phyloP scores from a whole-genome alignment of 2,113 vertebrate genomes.

The Felis catus region DNA sequence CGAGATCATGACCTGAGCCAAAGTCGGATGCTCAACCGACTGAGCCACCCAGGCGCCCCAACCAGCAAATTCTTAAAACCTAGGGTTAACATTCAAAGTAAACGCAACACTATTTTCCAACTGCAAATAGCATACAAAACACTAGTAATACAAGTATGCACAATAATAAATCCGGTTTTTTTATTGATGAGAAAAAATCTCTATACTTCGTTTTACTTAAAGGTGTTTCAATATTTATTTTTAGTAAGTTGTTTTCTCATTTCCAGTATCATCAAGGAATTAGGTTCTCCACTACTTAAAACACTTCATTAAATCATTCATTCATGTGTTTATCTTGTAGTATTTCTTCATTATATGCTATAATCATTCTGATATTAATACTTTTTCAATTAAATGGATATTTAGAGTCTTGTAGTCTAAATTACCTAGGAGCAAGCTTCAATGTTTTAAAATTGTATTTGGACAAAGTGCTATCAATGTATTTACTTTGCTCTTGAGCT shows the following conservation, averaged over 20 bases:
- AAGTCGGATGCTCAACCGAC: rapidly evolving
- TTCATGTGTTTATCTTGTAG: neutral
- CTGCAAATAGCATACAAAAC: neutral
- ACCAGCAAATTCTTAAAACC: neutral
- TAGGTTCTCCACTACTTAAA: neutral
- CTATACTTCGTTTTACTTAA: slow-evolving; percentile 13
- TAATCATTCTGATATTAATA: neutral
- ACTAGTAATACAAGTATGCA: neutral
- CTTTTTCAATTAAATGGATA: neutral
- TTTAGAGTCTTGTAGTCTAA: neutral
- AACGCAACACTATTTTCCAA: neutral
- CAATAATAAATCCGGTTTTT: slow-evolving; percentile 1
- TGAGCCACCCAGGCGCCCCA: neutral
- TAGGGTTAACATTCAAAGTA: neutral
- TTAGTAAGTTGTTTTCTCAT: slow-evolving; percentile 30
- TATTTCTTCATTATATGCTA: neutral
- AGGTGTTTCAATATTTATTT: slow-evolving; percentile 31
- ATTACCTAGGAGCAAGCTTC: slow-evolving; percentile 25
- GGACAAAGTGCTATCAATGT: slow-evolving; percentile 27
- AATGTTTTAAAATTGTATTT: neutral
- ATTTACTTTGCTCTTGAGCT: slow-evolving; percentile 27
- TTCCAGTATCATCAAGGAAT: neutral
- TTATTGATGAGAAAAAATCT: neutral
- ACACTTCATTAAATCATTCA: slow-evolving; percentile 36
- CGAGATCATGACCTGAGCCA: neutral